Percentiles rank a stretch among this genome's conserved stretches.
phyloP scores from a whole-genome alignment of 2,797 vertebrate species.

The Peromyscus aztecus region DNA sequence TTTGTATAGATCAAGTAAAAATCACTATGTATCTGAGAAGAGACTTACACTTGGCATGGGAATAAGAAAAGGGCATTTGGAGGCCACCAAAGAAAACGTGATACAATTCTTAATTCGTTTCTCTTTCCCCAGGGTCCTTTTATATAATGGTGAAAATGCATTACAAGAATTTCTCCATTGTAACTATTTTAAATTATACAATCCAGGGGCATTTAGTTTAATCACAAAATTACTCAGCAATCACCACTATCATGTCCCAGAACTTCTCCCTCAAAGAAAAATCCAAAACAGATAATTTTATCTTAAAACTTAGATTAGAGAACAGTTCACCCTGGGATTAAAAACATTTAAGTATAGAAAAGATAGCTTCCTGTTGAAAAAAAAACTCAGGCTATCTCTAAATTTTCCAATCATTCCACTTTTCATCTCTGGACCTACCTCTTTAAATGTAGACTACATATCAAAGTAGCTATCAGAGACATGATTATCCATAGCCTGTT shows the following conservation, averaged over 20 bases:
- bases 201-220: background rate
- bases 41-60: background rate
- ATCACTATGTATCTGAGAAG: background rate
- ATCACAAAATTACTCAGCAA: background rate
- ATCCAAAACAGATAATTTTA: background rate
- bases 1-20: background rate
- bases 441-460: conserved; percentile 4
- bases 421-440: background rate
- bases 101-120: background rate
- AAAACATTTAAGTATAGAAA: background rate
- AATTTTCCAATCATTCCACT: background rate
- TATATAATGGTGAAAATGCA: background rate
- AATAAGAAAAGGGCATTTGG: background rate
- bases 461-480: background rate
- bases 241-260: background rate
- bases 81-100: background rate
- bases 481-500: background rate
- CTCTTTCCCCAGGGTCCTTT: background rate
- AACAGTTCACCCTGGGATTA: background rate
- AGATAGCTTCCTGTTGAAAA: background rate
- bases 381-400: background rate
- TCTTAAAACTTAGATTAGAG: conserved; percentile 37
- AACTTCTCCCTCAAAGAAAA: background rate
- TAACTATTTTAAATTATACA: conserved; percentile 16
- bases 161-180: background rate